A percentile compares a stretch with the other conserved stretches of the same genome.
Evolutionary conservation across 2,797 vertebrate genomes (phyloP).

Genomic region (Micromesistius poutassou): DNA sequence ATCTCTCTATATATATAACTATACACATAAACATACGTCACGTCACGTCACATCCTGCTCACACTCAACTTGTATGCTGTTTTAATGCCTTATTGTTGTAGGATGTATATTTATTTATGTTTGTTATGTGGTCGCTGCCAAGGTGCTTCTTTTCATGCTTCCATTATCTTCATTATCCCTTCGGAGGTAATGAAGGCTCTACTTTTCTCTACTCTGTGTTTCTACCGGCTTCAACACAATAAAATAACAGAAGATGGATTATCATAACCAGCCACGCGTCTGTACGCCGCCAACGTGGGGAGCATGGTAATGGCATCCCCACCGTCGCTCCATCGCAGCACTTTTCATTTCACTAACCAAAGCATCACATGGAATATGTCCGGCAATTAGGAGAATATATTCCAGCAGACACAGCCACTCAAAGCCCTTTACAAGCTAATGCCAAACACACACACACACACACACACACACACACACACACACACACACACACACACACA

Average conservation of each 20-base stretch:
- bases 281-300: no score
- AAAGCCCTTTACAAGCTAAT: not conserved
- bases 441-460: not conserved
- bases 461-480: no score
- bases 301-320: no score
- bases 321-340: not conserved
- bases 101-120: not conserved
- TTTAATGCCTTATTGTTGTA: not conserved
- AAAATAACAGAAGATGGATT: no score
- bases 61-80: not conserved
- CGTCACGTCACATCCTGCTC: not conserved
- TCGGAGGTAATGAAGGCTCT: no score
- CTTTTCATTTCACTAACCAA: not conserved
- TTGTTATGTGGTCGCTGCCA: not conserved
- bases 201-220: no score
- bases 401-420: not conserved
- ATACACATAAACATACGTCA: slow-evolving; percentile 9
- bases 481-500: no score
- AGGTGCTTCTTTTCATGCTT: not conserved
- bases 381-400: not conserved
- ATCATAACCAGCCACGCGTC: no score
- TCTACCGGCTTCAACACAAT: no score
- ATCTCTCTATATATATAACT: slow-evolving; percentile 8
- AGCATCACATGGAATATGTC: not conserved
- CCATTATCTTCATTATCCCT: no score